A percentile compares a stretch with the other conserved stretches of the same genome.
Evolutionary conservation across 1,140 invertebrate species (phyloP).

Genomic region (Bombus terrestris): DNA sequence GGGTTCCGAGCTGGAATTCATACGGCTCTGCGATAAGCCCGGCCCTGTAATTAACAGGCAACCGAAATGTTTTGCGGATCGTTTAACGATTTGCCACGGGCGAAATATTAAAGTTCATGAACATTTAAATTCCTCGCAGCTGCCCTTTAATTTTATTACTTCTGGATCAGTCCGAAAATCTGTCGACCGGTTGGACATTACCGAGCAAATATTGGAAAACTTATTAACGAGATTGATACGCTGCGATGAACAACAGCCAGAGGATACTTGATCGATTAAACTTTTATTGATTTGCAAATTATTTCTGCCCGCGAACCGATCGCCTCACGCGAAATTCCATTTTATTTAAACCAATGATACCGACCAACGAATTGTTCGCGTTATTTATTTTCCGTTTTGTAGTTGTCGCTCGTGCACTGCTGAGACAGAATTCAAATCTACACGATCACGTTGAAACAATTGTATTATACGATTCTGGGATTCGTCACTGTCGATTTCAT

Average conservation of each 20-base stretch:
- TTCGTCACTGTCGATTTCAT: background rate
- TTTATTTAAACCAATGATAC: conserved; percentile 3
- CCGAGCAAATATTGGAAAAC: conserved; percentile 48
- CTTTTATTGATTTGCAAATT: conserved; percentile 33
- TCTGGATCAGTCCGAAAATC: conserved; percentile 42
- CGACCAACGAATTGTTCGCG: background rate
- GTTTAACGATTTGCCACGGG: background rate
- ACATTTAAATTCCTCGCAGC: conserved; percentile 1
- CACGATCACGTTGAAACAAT: background rate
- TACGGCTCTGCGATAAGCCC: background rate
- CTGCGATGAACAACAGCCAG: background rate
- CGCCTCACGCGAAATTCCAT: background rate
- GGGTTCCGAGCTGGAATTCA: background rate
- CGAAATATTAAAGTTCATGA: conserved; percentile 11
- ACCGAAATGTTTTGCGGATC: background rate
- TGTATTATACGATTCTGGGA: background rate
- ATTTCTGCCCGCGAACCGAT: background rate
- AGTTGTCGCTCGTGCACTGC: background rate
- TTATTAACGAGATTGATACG: conserved; percentile 29
- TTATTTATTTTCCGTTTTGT: conserved; percentile 1
- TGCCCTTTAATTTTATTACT: conserved; percentile 42
- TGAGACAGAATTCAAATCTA: background rate
- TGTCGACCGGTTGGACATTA: conserved; percentile 7
- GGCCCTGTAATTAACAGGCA: conserved; percentile 6
- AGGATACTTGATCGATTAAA: conserved; percentile 38